These are phyloP conservation scores for Actenoides lindsayi DNA, from an alignment of 2,113 vertebrate genomes.

Conservation along the genomic window DNA sequence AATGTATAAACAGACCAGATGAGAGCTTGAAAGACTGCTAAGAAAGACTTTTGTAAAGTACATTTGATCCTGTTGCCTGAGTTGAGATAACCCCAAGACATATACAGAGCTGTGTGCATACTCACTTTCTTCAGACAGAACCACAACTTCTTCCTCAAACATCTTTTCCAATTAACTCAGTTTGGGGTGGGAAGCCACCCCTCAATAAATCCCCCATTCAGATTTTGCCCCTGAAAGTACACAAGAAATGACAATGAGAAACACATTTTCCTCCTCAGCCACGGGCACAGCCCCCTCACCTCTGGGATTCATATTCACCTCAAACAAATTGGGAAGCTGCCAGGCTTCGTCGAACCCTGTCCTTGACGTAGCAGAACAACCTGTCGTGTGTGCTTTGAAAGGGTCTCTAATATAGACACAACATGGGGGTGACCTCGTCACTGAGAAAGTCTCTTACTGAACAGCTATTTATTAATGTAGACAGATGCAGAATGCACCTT, in stretches of 20 bases:
- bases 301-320: background rate
- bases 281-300: background rate
- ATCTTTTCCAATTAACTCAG: background rate
- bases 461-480: conserved; percentile 14
- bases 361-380: background rate
- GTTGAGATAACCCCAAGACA: background rate
- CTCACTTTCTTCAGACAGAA: background rate
- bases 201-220: background rate
- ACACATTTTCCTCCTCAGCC: background rate
- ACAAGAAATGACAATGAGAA: accelerated
- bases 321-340: background rate
- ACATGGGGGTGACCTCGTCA: background rate
- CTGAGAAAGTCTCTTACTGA: conserved; percentile 1
- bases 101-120: background rate
- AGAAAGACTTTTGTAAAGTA: background rate
- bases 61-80: background rate
- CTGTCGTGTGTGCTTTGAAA: background rate
- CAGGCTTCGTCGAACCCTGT: background rate
- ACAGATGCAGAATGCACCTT: conserved; percentile 36
- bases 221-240: background rate
- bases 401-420: conserved; percentile 4
- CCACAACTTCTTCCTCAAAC: background rate
- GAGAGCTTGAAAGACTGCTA: background rate
- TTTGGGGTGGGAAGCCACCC: background rate
- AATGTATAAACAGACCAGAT: background rate